Evolutionary conservation across 2,797 vertebrate genomes (phyloP), one percentile per base, ranked within the genome.

Genomic region (Peromyscus eremicus): DNA sequence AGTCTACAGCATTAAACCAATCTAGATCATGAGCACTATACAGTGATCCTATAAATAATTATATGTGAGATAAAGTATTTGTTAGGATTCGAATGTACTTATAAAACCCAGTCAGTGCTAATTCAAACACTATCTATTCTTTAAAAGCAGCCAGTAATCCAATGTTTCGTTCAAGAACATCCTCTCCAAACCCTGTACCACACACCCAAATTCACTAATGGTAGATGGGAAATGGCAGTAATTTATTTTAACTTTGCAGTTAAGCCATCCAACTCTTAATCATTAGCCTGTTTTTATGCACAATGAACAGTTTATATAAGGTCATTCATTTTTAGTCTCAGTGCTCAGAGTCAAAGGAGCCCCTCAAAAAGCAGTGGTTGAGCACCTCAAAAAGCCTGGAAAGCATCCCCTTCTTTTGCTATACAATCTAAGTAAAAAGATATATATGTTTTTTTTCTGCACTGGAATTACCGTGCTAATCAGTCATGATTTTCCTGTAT

Each of bases 391-490:
- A 40, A 73, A 40, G 11, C 12, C 29, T 90, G 8, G 49, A 68
- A 25, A n/a, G 21, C 83, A 34, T 23, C 43, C 49, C 52, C n/a
- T 14, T 55, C 80, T 87, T 75, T 90, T 95, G 46, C 40, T 95
- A 85, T 1, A 84, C 52, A 79, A 84, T 43, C 66, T 91, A 82
- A 91, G 95, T 83, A 91, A 91, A 60, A 7, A 23, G 6, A 60
- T 60, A 60, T 8, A 60, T 60, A 7, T 16, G 0, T 57, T 55
- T 16, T 55, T 4, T 55, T 8, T 43, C 68, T 83, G 57, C 80
- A 16, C 23, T 87, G 19, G 6, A 92, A 91, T 89, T 92, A 94
- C 32, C 62, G 29, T 46, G 34, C 80, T 90, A 92, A 93, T 21
- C 52, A 79, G 68, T 40, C 27, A 81, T 60, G 43, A 94, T 81